phyloP scores from a whole-genome alignment of 2,113 vertebrate species.

The Lasiurus cinereus region DNA sequence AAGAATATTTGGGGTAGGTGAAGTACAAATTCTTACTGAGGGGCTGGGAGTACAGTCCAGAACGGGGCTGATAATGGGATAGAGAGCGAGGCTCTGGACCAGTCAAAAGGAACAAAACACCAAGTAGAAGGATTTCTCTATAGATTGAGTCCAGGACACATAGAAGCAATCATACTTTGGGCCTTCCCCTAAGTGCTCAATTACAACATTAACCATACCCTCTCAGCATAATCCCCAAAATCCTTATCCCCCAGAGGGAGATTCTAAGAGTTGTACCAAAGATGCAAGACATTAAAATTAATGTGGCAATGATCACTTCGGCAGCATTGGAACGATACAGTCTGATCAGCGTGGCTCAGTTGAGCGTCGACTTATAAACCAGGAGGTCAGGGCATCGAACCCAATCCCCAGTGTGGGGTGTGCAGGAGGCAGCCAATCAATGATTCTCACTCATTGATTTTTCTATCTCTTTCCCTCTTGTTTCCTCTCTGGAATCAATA shows the following conservation, averaged over 20 bases:
- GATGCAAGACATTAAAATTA: slow-evolving; percentile 55
- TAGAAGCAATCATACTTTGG: slow-evolving; percentile 11
- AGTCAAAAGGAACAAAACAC: slow-evolving; percentile 49
- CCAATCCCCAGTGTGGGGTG: too few species aligned
- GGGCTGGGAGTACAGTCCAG: not conserved
- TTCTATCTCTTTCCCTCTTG: too few species aligned
- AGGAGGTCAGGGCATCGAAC: too few species aligned
- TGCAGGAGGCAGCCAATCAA: too few species aligned
- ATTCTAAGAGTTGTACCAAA: slow-evolving; percentile 39
- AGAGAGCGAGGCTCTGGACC: not conserved
- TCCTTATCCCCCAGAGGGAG: not conserved
- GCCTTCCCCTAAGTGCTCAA: not conserved
- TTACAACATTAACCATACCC: slow-evolving; percentile 51
- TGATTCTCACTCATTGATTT: too few species aligned
- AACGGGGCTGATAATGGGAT: not conserved
- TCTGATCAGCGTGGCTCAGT: too few species aligned
- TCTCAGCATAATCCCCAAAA: slow-evolving; percentile 50
- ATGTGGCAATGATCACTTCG: not conserved
- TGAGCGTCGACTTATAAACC: too few species aligned
- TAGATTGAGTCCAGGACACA: not conserved
- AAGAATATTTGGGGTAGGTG: slow-evolving; percentile 29
- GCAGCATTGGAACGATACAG: too few species aligned
- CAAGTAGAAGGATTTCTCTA: not conserved
- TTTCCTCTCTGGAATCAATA: too few species aligned
- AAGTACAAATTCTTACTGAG: slow-evolving; percentile 45